Base-by-base conservation (phyloP, 2,113 vertebrate genomes). In the Gobio gobio region DNA sequence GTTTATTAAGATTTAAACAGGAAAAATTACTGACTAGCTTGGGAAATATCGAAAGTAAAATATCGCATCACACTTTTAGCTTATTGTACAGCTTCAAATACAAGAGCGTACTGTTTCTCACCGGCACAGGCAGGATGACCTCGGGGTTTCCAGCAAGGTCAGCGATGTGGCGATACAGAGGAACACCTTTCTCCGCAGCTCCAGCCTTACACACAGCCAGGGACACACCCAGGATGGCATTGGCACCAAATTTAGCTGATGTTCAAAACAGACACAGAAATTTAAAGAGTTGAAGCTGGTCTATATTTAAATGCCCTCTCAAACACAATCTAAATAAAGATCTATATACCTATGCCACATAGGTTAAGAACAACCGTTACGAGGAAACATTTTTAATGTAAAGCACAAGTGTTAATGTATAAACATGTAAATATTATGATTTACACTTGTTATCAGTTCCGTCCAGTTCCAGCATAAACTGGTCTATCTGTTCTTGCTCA, bases 361-460 rank as follows among this genome's bases (percentile, higher is more conserved):
- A 22, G 54, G 7, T 56, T 6, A 56, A 8, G 18, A 70, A 47
- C 70, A 13, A 58, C 10, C 2, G 3, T 79, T 63, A 45, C 26
- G 12, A 5, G 36, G 29, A 78, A 78, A 40, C 10, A 0, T 14
- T 47, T 26, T 45, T 63, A 47, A 29, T 20, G 58, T 43, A 16
- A 45, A 43, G 54, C 18, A 36, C 54, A 74, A 26, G 6, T 40
- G 33, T 58, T 47, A 72, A 79, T 16, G 8, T n/a, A 1, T 77
- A 84, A 16, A 16, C 59, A 33, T 43, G 63, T n/a, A 85, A 72
- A 73, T 51, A 73, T 75, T 36, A 20, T 20, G 5, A 90, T 96
- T 96, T 94, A 99, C 98, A 98, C 90, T 99, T 99, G 86, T 99
- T 99, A 22, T 99, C 97, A 0, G 97, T 96, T 74, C 98, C 98